Base-by-base conservation (phyloP, 2,113 vertebrate species). In the Malurus cyaneus region DNA sequence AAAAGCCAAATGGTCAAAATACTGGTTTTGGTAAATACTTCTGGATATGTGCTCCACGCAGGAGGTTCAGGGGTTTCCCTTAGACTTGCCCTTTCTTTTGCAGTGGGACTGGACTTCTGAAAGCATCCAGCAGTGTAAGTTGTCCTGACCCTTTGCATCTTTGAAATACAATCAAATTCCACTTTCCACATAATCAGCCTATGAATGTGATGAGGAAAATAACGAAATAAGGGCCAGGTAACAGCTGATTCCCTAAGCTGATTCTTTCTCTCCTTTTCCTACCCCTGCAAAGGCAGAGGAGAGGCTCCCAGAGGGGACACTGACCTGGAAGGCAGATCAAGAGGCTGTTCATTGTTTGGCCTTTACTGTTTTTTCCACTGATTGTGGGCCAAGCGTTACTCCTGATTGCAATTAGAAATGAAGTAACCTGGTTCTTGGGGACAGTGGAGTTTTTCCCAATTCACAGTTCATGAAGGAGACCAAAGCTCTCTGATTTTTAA, bases 11-110 rank as follows among this genome's bases (percentile, higher is more conserved):
- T 4, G 5, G 36, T 39, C 11, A 32, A 50, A 64, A 26, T 19
- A 24, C 1, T 2, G 0, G 4, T 6, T 83, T 66, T 64, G 42
- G 7, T 47, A 41, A 1, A 0, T 53, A 31, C 9, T 91, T 91
- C n/a, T 88, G 54, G 8, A 4, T 62, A 20, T 44, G n/a, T 44
- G 54, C 42, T 88, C 14, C 61, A 5, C 50, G 42, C 14, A 34
- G 18, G 34, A 66, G 32, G 24, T n/a, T 42, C 36, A 56, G 2
- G 2, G 17, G 24, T 64, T 89, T 80, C 57, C 41, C 26, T 47
- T 6, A 5, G 15, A n/a, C 28, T 31, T 67, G 36, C 13, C 10
- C 11, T 59, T 65, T 61, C 59, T 57, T 18, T 18, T 83, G 44
- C 15, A 20, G 25, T 36, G 47, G 26, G 42, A 14, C 32, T 59